phyloP scores from a whole-genome alignment of 2,888 invertebrate genomes.

The Masnerella sp. region DNA sequence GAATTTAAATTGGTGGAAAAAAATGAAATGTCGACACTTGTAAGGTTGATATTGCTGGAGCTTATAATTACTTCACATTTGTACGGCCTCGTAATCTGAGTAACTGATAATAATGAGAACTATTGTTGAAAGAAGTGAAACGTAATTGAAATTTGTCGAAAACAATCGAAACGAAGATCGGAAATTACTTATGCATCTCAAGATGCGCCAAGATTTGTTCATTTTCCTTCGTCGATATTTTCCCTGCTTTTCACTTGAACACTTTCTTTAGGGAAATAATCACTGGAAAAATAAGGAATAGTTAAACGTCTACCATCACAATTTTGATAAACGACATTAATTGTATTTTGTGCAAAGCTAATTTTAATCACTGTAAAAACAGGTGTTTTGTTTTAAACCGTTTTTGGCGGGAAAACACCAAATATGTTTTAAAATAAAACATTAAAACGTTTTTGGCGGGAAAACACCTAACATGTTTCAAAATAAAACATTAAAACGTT shows the following conservation, averaged over 20 bases:
- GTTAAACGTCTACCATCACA: no score
- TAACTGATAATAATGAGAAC: conserved; percentile 13
- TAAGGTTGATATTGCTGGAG: not conserved
- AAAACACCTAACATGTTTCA: no score
- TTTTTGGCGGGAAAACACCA: no score
- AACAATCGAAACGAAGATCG: conserved; percentile 15
- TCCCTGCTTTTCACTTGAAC: conserved; percentile 1
- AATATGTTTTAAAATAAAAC: no score
- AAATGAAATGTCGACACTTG: not conserved
- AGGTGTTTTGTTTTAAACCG: no score
- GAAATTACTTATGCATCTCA: conserved; percentile 12
- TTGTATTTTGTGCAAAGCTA: no score
- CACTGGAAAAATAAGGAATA: conserved; percentile 1
- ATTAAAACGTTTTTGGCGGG: no score
- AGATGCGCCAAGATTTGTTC: conserved; percentile 2
- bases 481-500: no score
- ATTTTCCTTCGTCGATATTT: conserved; percentile 12
- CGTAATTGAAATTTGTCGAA: conserved; percentile 19
- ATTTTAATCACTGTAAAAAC: no score
- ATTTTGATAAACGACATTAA: no score
- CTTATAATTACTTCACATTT: conserved; percentile 21
- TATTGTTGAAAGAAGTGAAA: not conserved
- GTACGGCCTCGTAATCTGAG: conserved; percentile 9
- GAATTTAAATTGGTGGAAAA: not conserved
- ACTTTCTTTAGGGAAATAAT: conserved; percentile 18